Evolutionary conservation across 2,113 vertebrate genomes (phyloP).

Genomic region (Galbula dea): DNA sequence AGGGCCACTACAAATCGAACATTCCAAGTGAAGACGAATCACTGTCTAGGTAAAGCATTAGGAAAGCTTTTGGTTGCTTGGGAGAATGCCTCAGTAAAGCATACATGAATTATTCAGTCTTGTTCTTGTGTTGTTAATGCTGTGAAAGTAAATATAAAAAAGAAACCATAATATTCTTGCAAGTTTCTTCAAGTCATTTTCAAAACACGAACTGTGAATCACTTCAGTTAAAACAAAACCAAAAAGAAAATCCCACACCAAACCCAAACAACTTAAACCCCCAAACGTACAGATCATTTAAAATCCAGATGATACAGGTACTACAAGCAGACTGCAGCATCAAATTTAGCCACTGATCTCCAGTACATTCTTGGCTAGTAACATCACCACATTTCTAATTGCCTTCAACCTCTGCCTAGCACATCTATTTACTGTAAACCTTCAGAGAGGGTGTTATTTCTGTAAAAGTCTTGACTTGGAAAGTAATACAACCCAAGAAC

Average conservation of each 20-base stretch:
- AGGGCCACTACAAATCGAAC: neutral
- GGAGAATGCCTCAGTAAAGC: neutral
- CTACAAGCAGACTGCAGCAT: neutral
- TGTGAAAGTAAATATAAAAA: neutral
- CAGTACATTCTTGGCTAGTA: neutral
- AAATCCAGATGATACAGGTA: neutral
- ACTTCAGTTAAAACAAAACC: neutral
- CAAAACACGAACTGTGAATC: neutral
- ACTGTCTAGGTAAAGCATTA: neutral
- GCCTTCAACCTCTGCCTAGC: neutral
- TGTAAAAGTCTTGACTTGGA: neutral
- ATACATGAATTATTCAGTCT: slow-evolving; percentile 41
- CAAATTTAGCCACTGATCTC: neutral
- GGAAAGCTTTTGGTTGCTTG: neutral
- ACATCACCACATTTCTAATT: neutral
- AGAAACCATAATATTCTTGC: neutral
- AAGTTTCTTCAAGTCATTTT: neutral
- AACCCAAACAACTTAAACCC: neutral
- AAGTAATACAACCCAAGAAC: neutral
- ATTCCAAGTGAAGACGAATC: neutral
- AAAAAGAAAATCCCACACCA: neutral
- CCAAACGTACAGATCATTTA: neutral
- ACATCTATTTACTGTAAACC: neutral
- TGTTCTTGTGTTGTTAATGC: neutral
- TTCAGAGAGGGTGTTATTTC: neutral